These are phyloP conservation scores for Eupsittula cactorum DNA, from an alignment of 2,113 vertebrate genomes.

Conservation along the genomic window DNA sequence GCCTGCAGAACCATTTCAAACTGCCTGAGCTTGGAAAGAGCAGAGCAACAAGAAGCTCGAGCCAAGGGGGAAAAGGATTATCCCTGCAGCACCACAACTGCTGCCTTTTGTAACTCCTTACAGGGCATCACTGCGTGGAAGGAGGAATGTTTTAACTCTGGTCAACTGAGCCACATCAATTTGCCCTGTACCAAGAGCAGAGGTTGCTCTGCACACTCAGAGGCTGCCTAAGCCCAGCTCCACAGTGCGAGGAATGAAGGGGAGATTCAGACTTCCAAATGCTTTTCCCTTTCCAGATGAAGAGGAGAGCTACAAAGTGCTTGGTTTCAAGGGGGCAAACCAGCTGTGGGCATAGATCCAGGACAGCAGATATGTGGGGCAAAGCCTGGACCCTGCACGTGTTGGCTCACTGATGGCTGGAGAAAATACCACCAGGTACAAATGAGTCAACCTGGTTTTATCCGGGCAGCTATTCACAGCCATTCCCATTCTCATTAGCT, in stretches of 20 bases:
- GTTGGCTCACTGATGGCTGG: not conserved
- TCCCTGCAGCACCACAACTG: not conserved
- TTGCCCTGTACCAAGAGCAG: not conserved
- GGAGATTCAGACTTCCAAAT: not conserved
- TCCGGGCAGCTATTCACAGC: not conserved
- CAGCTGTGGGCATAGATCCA: not conserved
- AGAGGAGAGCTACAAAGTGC: not conserved
- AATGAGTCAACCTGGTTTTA: not conserved
- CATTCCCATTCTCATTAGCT: not conserved
- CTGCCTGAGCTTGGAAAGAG: not conserved
- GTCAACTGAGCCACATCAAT: not conserved
- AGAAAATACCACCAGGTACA: not conserved
- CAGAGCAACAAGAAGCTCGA: not conserved
- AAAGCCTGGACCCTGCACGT: fast-evolving
- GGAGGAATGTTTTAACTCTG: not conserved
- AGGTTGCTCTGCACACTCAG: not conserved
- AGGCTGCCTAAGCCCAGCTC: not conserved
- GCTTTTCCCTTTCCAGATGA: not conserved
- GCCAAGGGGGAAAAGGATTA: not conserved
- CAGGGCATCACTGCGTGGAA: not conserved
- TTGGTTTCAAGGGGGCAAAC: not conserved
- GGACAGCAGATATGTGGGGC: not conserved
- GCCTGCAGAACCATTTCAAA: not conserved
- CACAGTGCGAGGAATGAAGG: not conserved
- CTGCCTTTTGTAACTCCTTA: not conserved